Evolutionary conservation across 2,888 invertebrate species (phyloP).

Genomic region (Macrophya annulata): DNA sequence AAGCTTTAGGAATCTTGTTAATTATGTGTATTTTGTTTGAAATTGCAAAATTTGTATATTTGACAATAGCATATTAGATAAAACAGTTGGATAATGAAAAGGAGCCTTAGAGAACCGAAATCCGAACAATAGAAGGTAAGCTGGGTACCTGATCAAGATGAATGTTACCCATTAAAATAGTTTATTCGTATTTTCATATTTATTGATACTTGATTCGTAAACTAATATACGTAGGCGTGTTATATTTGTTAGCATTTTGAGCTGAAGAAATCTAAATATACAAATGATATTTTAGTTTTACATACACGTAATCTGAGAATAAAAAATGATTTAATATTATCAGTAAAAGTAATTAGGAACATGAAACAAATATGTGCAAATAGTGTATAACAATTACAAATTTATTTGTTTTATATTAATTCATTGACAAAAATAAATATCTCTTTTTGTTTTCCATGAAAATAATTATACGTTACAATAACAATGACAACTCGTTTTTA

Average conservation of each 20-base stretch:
- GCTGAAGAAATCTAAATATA: background rate
- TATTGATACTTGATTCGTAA: background rate
- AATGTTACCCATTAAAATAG: background rate
- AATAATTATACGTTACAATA: slow-evolving; percentile 31
- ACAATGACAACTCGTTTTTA: slow-evolving; percentile 20
- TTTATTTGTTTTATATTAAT: slow-evolving; percentile 27
- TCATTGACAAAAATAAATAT: slow-evolving; percentile 45
- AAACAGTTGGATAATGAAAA: background rate
- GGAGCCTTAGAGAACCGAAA: background rate
- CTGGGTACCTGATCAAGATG: background rate
- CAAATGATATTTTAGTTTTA: background rate
- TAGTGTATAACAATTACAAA: slow-evolving; percentile 36
- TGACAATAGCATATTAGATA: background rate
- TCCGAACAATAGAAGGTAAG: background rate
- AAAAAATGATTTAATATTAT: background rate
- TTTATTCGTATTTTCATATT: background rate
- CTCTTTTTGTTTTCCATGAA: slow-evolving; percentile 19
- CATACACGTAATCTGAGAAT: background rate
- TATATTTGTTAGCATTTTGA: background rate
- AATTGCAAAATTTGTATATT: background rate
- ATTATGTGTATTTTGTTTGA: background rate
- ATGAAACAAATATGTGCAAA: background rate
- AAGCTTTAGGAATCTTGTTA: background rate
- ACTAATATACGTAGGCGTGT: background rate
- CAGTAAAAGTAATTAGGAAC: background rate